phyloP scores from a whole-genome alignment of 2,797 vertebrate genomes.

The Amblyopsis hoosieri region DNA sequence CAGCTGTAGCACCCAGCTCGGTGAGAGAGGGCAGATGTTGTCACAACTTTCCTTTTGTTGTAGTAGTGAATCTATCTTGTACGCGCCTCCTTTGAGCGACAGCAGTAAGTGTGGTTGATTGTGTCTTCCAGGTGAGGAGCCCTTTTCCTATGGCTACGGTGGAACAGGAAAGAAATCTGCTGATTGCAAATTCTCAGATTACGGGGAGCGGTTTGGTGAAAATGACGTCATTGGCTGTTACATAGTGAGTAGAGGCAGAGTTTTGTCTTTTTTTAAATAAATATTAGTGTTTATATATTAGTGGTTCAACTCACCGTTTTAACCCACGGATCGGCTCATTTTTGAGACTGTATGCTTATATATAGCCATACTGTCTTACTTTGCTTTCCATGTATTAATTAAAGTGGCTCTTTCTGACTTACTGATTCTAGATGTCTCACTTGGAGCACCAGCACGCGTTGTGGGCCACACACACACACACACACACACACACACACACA shows the following conservation, averaged over 20 bases:
- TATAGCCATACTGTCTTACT: too few relatives aligned
- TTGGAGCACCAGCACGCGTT: too few relatives aligned
- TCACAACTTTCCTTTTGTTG: too few relatives aligned
- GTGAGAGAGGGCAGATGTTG: conserved; percentile 64
- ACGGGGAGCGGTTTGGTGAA: conserved; percentile 89
- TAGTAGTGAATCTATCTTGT: too few relatives aligned
- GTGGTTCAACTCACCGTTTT: too few relatives aligned
- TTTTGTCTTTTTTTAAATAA: not conserved
- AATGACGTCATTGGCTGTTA: conserved; percentile 93
- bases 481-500: too few relatives aligned
- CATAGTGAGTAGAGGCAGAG: conserved; percentile 76
- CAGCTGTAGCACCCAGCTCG: conserved; percentile 90
- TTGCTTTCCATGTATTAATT: too few relatives aligned
- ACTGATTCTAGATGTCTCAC: too few relatives aligned
- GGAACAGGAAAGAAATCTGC: conserved; percentile 92
- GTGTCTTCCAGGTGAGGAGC: conserved; percentile 82
- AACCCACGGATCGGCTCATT: too few relatives aligned
- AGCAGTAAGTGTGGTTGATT: not conserved
- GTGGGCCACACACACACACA: too few relatives aligned
- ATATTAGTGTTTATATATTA: not conserved
- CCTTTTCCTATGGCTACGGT: conserved; percentile 91
- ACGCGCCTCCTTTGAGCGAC: not conserved
- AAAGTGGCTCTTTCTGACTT: too few relatives aligned
- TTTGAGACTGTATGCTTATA: too few relatives aligned
- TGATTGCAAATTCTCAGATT: conserved; percentile 89